These are phyloP conservation scores for Nomada hirtipes DNA, from an alignment of 2,888 invertebrate species.

Conservation along the genomic window DNA sequence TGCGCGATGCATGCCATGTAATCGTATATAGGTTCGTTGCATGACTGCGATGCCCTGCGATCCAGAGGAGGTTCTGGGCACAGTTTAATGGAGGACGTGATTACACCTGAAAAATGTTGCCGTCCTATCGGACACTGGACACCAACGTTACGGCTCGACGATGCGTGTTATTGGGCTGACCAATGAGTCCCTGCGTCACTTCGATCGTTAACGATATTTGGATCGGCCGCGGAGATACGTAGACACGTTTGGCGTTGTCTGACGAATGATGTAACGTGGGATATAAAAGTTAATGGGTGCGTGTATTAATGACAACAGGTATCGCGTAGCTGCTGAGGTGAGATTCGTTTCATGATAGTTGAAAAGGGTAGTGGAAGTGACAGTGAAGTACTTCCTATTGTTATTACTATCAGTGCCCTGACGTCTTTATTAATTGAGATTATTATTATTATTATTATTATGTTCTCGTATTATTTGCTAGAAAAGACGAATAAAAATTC, in stretches of 20 bases:
- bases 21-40: slow-evolving; percentile 64
- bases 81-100: slow-evolving; percentile 11
- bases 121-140: slow-evolving; percentile 16
- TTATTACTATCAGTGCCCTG: too few relatives aligned
- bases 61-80: background rate
- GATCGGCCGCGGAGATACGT: slow-evolving; percentile 1
- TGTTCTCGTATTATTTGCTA: too few relatives aligned
- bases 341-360: too few relatives aligned
- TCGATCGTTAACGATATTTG: slow-evolving; percentile 18
- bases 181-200: slow-evolving; percentile 22
- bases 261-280: slow-evolving; percentile 7
- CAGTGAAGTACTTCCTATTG: too few relatives aligned
- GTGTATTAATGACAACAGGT: background rate
- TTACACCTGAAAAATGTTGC: slow-evolving; percentile 28
- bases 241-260: background rate
- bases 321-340: background rate
- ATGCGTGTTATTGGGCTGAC: slow-evolving; percentile 28
- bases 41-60: slow-evolving; percentile 11
- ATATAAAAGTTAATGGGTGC: slow-evolving; percentile 3
- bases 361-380: too few relatives aligned
- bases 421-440: too few relatives aligned
- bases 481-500: too few relatives aligned
- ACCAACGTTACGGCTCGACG: slow-evolving; percentile 30
- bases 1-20: slow-evolving; percentile 61
- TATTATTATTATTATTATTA: too few relatives aligned